Evolutionary conservation across 2,888 invertebrate genomes (phyloP).

Genomic region (Conops quadrifasciatus): DNA sequence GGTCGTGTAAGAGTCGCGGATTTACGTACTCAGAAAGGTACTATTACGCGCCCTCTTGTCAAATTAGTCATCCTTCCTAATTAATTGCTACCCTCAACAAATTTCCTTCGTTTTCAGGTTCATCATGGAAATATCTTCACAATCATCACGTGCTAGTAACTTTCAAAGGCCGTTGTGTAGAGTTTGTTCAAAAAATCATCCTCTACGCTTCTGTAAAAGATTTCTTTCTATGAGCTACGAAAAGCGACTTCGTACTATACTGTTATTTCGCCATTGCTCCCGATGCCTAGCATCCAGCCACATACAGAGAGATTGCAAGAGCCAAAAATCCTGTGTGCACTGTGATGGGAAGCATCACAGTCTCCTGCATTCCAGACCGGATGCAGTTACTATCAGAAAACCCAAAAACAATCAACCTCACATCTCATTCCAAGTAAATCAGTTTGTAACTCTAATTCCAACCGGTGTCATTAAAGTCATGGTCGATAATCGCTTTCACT

Average conservation of each 20-base stretch:
- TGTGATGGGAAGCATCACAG: neutral
- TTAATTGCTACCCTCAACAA: neutral
- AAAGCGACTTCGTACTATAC: neutral
- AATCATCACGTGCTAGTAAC: too few relatives aligned
- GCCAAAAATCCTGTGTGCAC: neutral
- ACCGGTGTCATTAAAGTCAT: neutral
- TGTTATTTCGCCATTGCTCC: neutral
- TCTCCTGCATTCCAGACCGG: neutral
- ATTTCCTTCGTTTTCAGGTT: too few relatives aligned
- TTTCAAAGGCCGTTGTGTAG: neutral
- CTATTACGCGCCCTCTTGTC: conserved; percentile 1
- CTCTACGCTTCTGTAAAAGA: neutral
- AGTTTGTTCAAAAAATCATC: neutral
- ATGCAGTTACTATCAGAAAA: neutral
- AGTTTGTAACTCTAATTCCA: neutral
- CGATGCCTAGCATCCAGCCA: neutral
- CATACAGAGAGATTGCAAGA: neutral
- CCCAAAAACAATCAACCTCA: neutral
- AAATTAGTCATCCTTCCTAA: neutral
- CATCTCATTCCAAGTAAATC: neutral
- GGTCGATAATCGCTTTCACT: neutral
- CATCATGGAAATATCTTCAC: too few relatives aligned
- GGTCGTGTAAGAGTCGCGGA: too few relatives aligned
- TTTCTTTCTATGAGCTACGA: neutral
- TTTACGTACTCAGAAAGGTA: neutral